phyloP scores from a whole-genome alignment of 1,140 invertebrate species.

The Rhyzopertha dominica region DNA sequence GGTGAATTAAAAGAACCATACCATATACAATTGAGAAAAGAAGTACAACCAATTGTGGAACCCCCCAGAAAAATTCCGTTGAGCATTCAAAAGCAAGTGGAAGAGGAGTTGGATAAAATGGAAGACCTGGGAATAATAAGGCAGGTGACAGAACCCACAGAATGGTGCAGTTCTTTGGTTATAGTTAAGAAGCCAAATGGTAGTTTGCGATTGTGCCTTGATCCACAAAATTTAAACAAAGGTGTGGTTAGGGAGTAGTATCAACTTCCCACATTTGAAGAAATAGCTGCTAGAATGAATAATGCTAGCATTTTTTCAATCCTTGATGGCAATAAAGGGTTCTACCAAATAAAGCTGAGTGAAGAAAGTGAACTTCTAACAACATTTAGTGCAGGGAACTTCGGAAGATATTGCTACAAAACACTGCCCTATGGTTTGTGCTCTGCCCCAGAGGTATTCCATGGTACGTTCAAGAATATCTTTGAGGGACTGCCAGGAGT shows the following conservation, averaged over 20 bases:
- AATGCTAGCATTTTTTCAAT: conserved; percentile 43
- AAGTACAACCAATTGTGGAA: conserved; percentile 16
- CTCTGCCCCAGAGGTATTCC: conserved; percentile 19
- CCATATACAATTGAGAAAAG: conserved; percentile 21
- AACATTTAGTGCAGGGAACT: conserved; percentile 42
- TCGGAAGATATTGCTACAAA: conserved; percentile 31
- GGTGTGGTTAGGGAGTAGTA: conserved; percentile 42
- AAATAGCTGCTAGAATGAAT: conserved; percentile 37
- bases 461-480: conserved; percentile 2
- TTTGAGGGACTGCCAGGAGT: conserved; percentile 5
- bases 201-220: conserved; percentile 40
- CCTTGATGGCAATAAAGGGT: conserved; percentile 43
- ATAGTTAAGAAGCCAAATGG: conserved; percentile 39
- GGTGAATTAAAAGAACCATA: conserved; percentile 10
- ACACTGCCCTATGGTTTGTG: conserved; percentile 39
- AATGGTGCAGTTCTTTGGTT: conserved; percentile 41
- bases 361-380: conserved; percentile 27
- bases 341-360: conserved; percentile 28
- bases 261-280: conserved; percentile 43
- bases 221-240: conserved; percentile 42
- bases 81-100: conserved; percentile 19
- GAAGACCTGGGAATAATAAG: conserved; percentile 20
- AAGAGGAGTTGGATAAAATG: conserved; percentile 29
- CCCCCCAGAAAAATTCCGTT: conserved; percentile 30
- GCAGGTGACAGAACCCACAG: conserved; percentile 35